Evolutionary conservation across 2,113 vertebrate genomes (phyloP).

Genomic region (Engystomops pustulosus): DNA sequence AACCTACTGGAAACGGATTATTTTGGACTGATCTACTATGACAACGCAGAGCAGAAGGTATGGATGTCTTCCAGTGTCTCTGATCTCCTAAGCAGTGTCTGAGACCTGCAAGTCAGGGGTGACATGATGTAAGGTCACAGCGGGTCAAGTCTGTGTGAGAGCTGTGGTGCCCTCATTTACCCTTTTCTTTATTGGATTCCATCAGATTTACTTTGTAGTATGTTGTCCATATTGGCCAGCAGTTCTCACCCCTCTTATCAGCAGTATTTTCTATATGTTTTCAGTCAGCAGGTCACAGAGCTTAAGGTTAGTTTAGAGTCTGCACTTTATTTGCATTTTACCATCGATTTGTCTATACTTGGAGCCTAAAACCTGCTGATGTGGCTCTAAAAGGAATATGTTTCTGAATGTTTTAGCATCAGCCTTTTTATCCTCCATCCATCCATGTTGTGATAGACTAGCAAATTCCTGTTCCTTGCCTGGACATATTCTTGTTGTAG

Average conservation of each 20-base stretch:
- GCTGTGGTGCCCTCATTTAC: not conserved
- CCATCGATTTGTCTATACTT: too few species aligned
- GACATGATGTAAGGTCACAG: not conserved
- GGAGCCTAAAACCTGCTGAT: not conserved
- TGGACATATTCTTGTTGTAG: not conserved
- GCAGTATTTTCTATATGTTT: not conserved
- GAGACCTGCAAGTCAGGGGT: not conserved
- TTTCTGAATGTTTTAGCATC: too few species aligned
- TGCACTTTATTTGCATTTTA: too few species aligned
- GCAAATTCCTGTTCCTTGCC: not conserved
- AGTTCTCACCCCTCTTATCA: too few species aligned
- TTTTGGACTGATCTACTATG: constrained; percentile 80
- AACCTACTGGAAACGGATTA: constrained; percentile 89
- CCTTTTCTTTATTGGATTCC: constrained; percentile 22
- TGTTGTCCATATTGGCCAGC: not conserved
- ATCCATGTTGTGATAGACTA: too few species aligned
- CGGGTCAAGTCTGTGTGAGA: constrained; percentile 6
- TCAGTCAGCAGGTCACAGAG: not conserved
- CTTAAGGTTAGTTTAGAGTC: not conserved
- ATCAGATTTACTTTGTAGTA: too few species aligned
- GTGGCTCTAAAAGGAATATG: not conserved
- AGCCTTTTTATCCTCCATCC: not conserved
- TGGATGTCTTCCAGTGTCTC: not conserved
- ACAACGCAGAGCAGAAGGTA: constrained; percentile 82
- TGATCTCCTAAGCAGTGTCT: too few species aligned